These are phyloP conservation scores for Cyclophora albipunctata DNA, from an alignment of 2,888 invertebrate species.

Conservation along the genomic window DNA sequence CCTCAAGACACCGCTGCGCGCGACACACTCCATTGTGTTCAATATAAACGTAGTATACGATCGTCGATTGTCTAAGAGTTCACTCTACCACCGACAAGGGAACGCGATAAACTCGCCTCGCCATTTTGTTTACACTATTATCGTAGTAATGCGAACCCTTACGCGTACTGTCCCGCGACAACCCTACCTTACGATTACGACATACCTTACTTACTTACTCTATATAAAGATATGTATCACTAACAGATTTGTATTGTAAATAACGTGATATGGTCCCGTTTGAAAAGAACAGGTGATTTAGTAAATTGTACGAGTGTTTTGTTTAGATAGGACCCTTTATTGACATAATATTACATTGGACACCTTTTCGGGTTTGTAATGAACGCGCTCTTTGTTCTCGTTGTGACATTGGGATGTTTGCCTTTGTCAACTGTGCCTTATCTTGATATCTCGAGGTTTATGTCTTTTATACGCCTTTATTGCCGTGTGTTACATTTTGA, in stretches of 20 bases:
- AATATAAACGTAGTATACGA: background rate
- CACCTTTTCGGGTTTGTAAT: background rate
- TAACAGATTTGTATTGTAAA: background rate
- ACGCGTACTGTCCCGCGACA: conserved; percentile 3
- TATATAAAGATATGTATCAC: conserved; percentile 10
- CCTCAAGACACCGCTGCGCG: conserved; percentile 23
- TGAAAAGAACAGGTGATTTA: conserved; percentile 2
- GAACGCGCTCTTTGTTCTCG: too few species aligned
- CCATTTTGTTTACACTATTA: conserved; percentile 9
- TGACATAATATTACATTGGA: background rate
- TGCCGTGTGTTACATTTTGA: too few species aligned
- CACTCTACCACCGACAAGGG: background rate
- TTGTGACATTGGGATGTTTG: too few species aligned
- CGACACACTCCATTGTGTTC: conserved; percentile 18
- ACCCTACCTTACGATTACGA: conserved; percentile 15
- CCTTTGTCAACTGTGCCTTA: too few species aligned
- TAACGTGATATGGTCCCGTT: background rate
- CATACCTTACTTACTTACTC: conserved; percentile 5
- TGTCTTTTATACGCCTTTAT: too few species aligned
- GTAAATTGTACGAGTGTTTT: conserved; percentile 5
- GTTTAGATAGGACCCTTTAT: too few species aligned
- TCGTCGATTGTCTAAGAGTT: background rate
- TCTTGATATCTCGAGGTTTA: too few species aligned
- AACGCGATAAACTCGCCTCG: background rate
- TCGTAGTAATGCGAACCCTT: conserved; percentile 1